These are phyloP conservation scores for Cheilinus undulatus DNA, from an alignment of 2,113 vertebrate genomes.

Conservation along the genomic window DNA sequence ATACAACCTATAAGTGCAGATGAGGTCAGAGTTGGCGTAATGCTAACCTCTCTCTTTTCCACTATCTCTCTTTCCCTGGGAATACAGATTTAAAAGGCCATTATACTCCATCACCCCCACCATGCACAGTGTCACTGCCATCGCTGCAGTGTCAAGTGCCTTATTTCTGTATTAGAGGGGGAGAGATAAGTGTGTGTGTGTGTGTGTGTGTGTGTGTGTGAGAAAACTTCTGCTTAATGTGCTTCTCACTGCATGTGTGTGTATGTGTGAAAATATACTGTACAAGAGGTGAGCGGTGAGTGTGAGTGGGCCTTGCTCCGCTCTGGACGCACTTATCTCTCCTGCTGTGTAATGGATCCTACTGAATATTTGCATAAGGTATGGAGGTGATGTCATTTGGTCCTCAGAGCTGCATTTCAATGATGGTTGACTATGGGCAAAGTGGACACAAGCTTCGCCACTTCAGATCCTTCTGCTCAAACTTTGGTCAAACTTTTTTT, in stretches of 20 bases:
- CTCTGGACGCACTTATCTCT: slow-evolving; percentile 81
- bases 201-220: slow-evolving; percentile 46
- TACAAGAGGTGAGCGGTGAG: slow-evolving; percentile 69
- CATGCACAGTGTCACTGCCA: slow-evolving; percentile 89
- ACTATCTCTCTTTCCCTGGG: slow-evolving; percentile 89
- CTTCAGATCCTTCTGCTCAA: slow-evolving; percentile 42
- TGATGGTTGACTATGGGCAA: slow-evolving; percentile 57
- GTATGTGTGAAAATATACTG: slow-evolving; percentile 56
- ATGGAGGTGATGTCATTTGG: slow-evolving; percentile 71
- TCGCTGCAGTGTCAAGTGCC: slow-evolving; percentile 89
- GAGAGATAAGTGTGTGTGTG: slow-evolving; percentile 67
- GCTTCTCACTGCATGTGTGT: slow-evolving; percentile 22
- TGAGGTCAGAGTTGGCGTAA: slow-evolving; percentile 80
- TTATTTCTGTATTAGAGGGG: slow-evolving; percentile 87
- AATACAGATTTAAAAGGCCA: slow-evolving; percentile 96
- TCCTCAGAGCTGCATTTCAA: slow-evolving; percentile 64
- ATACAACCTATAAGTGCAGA: slow-evolving; percentile 45
- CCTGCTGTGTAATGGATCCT: slow-evolving; percentile 80
- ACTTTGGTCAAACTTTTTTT: slow-evolving; percentile 53
- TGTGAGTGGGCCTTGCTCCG: slow-evolving; percentile 81
- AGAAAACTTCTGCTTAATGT: slow-evolving; percentile 56
- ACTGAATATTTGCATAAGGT: slow-evolving; percentile 72
- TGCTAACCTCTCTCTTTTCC: slow-evolving; percentile 83
- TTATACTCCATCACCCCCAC: slow-evolving; percentile 91
- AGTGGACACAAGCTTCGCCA: slow-evolving; percentile 60